Conservation (phyloP, 2,888 invertebrate genomes). For the Agelastica alni region DNA sequence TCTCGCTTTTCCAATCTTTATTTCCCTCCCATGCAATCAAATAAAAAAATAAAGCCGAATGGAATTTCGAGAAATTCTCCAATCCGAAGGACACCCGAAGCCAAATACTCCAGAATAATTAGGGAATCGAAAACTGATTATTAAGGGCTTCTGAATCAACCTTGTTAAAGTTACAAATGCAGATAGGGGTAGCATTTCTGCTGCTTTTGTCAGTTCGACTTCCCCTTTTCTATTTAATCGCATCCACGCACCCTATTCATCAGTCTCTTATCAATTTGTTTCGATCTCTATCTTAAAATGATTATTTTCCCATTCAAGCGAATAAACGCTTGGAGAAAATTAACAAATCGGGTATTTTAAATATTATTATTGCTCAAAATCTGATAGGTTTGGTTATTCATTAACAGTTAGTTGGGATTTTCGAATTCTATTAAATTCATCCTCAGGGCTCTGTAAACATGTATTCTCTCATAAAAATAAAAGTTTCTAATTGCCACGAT, state of each 20-base stretch:
- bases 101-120: conserved; percentile 42
- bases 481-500: too few species aligned
- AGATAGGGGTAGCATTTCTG: conserved; percentile 44
- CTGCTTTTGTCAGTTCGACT: conserved; percentile 47
- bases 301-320: too few species aligned
- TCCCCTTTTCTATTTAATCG: conserved; percentile 47
- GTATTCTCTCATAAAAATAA: too few species aligned
- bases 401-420: too few species aligned
- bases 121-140: conserved; percentile 48
- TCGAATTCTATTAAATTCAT: too few species aligned
- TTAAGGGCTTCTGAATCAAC: conserved; percentile 39
- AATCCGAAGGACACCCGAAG: conserved; percentile 23
- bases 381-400: too few species aligned
- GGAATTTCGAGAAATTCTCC: conserved; percentile 11
- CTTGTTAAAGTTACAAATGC: conserved; percentile 46
- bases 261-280: conserved; percentile 43
- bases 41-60: conserved; percentile 8
- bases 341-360: too few species aligned
- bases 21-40: neutral
- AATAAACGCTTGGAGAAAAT: too few species aligned
- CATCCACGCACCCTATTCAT: conserved; percentile 45
- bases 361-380: too few species aligned
- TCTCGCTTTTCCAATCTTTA: neutral
- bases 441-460: too few species aligned
- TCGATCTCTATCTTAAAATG: conserved; percentile 32